A percentile compares a stretch with the other conserved stretches of the same genome.
These are phyloP conservation scores for Actinostola sp. DNA, from an alignment of 92 coral and sea anemone genomes.

Conservation along the genomic window DNA sequence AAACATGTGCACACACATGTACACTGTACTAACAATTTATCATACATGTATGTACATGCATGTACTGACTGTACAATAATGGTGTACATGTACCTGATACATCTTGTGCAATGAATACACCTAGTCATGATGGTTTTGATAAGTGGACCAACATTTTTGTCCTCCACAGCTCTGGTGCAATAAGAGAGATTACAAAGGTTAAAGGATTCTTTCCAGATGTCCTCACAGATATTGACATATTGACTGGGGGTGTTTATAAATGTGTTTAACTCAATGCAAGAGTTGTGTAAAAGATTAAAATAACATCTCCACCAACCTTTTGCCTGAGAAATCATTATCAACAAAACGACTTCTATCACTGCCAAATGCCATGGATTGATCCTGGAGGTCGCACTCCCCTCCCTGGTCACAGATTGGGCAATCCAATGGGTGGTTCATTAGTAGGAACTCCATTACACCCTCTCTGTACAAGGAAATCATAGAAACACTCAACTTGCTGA, in stretches of 20 bases:
- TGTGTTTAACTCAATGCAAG: no score
- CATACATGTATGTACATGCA: no score
- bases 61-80: neutral
- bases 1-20: no score
- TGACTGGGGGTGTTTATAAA: no score
- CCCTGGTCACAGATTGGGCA: conserved; percentile 99
- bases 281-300: no score
- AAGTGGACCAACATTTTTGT: conserved; percentile 96
- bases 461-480: conserved; percentile 63
- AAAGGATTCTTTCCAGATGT: no score
- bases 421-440: conserved; percentile 96
- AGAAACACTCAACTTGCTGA: neutral
- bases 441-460: conserved; percentile 98
- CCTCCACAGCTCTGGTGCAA: conserved; percentile 99
- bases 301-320: conserved; percentile 61
- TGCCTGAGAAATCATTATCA: conserved; percentile 91
- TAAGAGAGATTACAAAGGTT: no score
- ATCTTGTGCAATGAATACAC: conserved; percentile 98
- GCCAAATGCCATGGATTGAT: conserved; percentile 99
- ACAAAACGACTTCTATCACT: conserved; percentile 99
- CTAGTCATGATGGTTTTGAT: conserved; percentile 97
- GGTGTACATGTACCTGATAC: conserved; percentile 72
- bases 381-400: conserved; percentile 98
- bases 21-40: no score
- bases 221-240: neutral